Percentiles rank a stretch among this genome's conserved stretches.
Conservation (phyloP, 2,797 vertebrate species). For the Enteromius treurensis region DNA sequence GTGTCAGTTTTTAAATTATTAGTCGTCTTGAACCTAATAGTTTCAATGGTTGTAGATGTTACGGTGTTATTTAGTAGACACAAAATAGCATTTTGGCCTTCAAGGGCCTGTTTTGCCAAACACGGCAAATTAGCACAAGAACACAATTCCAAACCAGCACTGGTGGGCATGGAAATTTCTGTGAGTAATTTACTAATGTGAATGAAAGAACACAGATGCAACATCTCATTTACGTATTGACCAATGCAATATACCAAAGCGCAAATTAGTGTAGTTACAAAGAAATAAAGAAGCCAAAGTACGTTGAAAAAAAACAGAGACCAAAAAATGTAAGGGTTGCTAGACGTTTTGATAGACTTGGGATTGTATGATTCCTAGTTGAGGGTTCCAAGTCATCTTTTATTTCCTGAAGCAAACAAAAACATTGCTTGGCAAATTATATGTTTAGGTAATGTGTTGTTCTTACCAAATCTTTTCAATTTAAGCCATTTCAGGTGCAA, state of each 20-base stretch:
- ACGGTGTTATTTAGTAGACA: background rate
- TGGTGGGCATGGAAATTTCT: background rate
- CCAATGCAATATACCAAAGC: background rate
- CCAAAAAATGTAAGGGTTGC: background rate
- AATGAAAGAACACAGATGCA: background rate
- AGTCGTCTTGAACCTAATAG: conserved; percentile 32
- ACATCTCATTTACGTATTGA: background rate
- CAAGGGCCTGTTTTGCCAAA: background rate
- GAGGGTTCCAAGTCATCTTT: background rate
- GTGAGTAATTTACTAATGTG: background rate
- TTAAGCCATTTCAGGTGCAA: background rate
- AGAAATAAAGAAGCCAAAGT: background rate
- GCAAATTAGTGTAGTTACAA: background rate
- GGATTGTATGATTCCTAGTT: background rate
- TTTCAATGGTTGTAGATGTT: conserved; percentile 37
- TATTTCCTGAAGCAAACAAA: background rate
- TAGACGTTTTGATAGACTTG: background rate
- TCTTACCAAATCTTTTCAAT: background rate
- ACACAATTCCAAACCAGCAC: background rate
- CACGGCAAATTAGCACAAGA: background rate
- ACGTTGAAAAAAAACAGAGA: background rate
- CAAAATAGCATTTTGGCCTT: background rate
- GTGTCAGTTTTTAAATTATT: conserved; percentile 46
- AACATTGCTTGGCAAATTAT: background rate
- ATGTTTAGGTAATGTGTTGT: background rate